A percentile compares a stretch with the other conserved stretches of the same genome.
Evolutionary conservation across 2,797 vertebrate genomes (phyloP).

Genomic region (Linurgus olivaceus): DNA sequence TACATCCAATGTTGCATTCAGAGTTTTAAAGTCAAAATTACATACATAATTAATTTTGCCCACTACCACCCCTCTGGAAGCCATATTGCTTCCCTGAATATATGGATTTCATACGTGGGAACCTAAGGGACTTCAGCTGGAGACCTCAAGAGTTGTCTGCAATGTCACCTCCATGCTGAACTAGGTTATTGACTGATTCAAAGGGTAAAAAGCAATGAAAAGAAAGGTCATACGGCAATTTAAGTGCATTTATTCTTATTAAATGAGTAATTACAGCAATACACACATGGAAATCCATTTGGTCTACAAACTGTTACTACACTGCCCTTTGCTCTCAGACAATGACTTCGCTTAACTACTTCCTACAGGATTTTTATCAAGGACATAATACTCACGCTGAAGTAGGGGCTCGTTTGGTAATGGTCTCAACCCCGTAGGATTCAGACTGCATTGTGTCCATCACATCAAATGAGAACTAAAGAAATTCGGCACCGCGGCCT

Average conservation of each 20-base stretch:
- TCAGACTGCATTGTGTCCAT: not conserved
- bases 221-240: not conserved
- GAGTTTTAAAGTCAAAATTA: constrained; percentile 6
- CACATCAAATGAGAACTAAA: not conserved
- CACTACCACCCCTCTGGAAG: not conserved
- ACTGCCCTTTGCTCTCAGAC: not conserved
- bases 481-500: fast-evolving
- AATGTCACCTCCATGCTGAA: not conserved
- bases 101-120: not conserved
- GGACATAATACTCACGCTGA: not conserved
- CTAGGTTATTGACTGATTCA: not conserved
- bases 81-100: not conserved
- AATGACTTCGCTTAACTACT: constrained; percentile 25
- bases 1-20: not conserved
- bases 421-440: not conserved
- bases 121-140: not conserved
- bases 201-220: not conserved
- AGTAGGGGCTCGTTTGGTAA: fast-evolving
- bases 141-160: not conserved
- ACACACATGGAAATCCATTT: constrained; percentile 4
- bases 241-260: constrained; percentile 9
- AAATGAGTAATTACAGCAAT: constrained; percentile 8
- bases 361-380: not conserved
- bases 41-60: constrained; percentile 14
- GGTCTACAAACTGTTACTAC: not conserved